Conservation (phyloP, 2,888 invertebrate species). For the Drosophila villosipedis region DNA sequence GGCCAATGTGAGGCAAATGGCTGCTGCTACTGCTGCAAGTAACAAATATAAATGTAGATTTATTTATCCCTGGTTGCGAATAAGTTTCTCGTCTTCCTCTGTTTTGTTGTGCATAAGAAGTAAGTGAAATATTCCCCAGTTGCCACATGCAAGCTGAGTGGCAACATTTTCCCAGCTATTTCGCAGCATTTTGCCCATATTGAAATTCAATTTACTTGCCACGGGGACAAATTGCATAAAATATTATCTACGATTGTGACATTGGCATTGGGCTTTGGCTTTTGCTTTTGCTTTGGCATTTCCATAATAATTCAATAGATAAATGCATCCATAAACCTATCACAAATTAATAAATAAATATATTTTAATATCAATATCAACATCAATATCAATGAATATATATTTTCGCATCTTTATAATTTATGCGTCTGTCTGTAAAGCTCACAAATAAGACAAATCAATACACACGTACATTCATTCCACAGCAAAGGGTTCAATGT, state of each 20-base stretch:
- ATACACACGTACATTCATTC: conserved; percentile 6
- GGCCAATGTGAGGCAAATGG: conserved; percentile 48
- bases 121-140: conserved; percentile 42
- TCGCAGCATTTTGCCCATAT: conserved; percentile 36
- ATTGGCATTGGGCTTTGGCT: conserved; percentile 7
- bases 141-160: conserved; percentile 15
- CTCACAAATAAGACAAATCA: conserved; percentile 45
- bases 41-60: conserved; percentile 61
- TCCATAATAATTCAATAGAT: conserved; percentile 52
- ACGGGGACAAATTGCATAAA: conserved; percentile 55
- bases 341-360: conserved; percentile 26
- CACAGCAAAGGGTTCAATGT: background rate
- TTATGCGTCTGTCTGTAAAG: conserved; percentile 31
- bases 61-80: conserved; percentile 57
- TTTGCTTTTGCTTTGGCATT: background rate
- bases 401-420: conserved; percentile 32
- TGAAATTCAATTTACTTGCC: conserved; percentile 65
- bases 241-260: conserved; percentile 37
- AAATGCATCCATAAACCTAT: conserved; percentile 50
- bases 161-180: conserved; percentile 28
- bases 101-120: conserved; percentile 22
- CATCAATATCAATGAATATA: conserved; percentile 40
- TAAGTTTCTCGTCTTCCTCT: background rate
- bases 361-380: conserved; percentile 35
- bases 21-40: conserved; percentile 6